A percentile compares a stretch with the other conserved stretches of the same genome.
Conservation (phyloP, 1,140 invertebrate species). For the Polypedilum pembai region DNA sequence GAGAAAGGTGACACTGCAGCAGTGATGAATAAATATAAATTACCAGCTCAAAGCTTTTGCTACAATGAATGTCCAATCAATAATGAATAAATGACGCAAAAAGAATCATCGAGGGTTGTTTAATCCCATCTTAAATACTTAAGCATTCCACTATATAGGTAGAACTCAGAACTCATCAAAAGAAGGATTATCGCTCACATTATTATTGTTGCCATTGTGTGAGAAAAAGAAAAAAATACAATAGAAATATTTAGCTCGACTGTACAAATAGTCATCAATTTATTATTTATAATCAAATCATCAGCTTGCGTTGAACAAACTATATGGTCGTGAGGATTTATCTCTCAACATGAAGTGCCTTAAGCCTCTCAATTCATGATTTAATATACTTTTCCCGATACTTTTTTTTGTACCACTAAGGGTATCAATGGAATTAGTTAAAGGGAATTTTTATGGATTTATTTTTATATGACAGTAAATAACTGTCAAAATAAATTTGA, state of each 20-base stretch:
- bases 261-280: conserved; percentile 16
- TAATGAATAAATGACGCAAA: conserved; percentile 21
- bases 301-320: conserved; percentile 9
- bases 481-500: no score
- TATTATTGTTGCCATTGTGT: not conserved
- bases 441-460: not conserved
- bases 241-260: not conserved
- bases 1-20: not conserved
- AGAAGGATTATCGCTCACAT: not conserved
- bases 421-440: not conserved
- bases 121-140: conserved; percentile 1
- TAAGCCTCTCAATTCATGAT: conserved; percentile 6
- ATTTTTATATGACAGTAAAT: no score
- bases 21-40: conserved; percentile 26
- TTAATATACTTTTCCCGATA: not conserved
- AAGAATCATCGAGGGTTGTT: not conserved
- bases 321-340: not conserved
- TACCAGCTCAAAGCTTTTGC: not conserved
- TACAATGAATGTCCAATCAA: not conserved
- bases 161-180: not conserved
- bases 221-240: not conserved
- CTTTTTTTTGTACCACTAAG: not conserved
- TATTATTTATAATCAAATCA: conserved; percentile 29
- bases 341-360: conserved; percentile 16
- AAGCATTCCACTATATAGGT: no score